These are phyloP conservation scores for Trematomus loennbergii DNA, from an alignment of 2,113 vertebrate genomes.

Conservation along the genomic window DNA sequence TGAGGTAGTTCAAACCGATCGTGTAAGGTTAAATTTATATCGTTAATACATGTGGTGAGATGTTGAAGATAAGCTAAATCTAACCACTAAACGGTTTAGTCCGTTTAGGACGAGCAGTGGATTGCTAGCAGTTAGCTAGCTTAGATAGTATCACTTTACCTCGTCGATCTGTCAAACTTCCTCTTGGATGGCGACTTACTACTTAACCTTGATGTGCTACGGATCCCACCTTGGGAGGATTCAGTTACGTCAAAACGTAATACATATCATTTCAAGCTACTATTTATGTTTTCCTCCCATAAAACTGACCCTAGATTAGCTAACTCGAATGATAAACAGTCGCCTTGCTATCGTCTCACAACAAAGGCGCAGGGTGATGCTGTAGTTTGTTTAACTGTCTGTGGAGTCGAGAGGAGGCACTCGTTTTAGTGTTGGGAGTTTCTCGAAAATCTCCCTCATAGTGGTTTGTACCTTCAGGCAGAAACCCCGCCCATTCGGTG, in stretches of 20 bases:
- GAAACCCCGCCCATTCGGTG: conserved; percentile 2
- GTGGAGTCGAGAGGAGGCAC: background rate
- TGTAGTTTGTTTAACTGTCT: conserved; percentile 6
- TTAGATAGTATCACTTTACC: conserved; percentile 54
- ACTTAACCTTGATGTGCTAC: background rate
- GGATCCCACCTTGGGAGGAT: conserved; percentile 59
- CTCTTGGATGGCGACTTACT: conserved; percentile 3
- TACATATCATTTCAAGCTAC: conserved; percentile 10
- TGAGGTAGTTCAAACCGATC: background rate
- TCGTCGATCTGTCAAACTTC: conserved; percentile 41
- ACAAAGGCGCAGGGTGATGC: conserved; percentile 74
- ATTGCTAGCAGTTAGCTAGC: conserved; percentile 29
- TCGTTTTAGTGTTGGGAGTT: background rate
- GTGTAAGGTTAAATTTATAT: accelerated
- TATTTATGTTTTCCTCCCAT: background rate
- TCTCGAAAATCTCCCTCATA: accelerated
- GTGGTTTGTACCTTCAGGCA: accelerated
- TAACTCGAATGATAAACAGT: conserved; percentile 19
- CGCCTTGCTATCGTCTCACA: conserved; percentile 47
- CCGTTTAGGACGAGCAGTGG: background rate
- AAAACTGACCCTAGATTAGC: background rate
- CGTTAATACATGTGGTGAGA: background rate
- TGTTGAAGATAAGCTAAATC: background rate
- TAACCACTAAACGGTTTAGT: conserved; percentile 12
- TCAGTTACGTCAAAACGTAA: conserved; percentile 48